Percentiles rank a stretch among this genome's conserved stretches.
phyloP scores from a whole-genome alignment of 2,797 vertebrate species.

The Chiroxiphia lanceolata region DNA sequence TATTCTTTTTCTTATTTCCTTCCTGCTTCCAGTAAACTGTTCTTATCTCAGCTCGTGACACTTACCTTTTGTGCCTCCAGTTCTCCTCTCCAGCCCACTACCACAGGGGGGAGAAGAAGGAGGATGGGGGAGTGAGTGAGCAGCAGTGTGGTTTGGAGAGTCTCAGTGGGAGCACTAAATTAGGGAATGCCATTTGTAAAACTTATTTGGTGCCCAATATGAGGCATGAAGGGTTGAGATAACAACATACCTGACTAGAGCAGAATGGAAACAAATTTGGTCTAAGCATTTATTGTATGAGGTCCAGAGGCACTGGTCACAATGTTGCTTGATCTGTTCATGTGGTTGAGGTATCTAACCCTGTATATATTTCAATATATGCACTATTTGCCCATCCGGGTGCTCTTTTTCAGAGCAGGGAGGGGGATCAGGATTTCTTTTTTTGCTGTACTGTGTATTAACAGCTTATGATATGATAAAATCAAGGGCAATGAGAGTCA shows the following conservation, averaged over 20 bases:
- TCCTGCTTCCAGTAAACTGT: background rate
- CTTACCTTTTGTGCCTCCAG: background rate
- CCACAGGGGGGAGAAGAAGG: background rate
- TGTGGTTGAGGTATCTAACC: too few relatives aligned
- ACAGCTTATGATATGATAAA: background rate
- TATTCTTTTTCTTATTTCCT: background rate
- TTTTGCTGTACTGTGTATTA: background rate
- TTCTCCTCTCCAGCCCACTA: background rate
- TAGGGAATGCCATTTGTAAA: background rate
- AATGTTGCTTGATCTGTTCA: background rate
- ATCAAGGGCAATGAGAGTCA: background rate
- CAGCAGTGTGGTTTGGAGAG: background rate
- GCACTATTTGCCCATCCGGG: background rate
- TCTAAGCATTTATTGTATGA: background rate
- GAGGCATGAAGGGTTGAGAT: background rate
- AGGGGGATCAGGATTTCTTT: background rate
- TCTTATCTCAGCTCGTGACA: background rate
- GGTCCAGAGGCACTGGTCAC: background rate
- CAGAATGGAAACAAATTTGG: background rate
- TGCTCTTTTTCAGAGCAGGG: background rate
- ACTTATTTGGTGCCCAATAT: background rate
- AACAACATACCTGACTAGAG: background rate
- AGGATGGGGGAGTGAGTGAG: background rate
- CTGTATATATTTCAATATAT: background rate
- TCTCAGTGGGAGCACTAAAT: background rate